Evolutionary conservation across 2,888 invertebrate genomes (phyloP).

Genomic region (Amblyjoppa proteus): DNA sequence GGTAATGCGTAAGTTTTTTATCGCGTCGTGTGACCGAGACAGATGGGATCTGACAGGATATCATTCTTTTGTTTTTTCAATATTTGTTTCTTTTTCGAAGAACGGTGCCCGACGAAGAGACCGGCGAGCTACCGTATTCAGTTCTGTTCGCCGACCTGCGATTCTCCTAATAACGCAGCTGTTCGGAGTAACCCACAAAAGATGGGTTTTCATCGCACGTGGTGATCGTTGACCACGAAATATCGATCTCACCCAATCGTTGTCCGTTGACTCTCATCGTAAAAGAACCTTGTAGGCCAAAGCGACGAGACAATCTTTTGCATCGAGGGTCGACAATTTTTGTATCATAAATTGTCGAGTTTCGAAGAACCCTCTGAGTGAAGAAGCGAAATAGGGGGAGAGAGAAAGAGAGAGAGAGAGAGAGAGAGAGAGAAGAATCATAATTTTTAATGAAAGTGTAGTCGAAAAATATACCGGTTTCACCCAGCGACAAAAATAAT

Average conservation of each 20-base stretch:
- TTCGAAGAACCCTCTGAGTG: constrained; percentile 55
- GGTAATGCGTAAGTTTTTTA: constrained; percentile 22
- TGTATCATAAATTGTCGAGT: constrained; percentile 39
- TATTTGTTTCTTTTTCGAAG: background rate
- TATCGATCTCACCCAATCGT: background rate
- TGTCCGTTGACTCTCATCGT: background rate
- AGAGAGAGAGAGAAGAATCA: constrained; percentile 61
- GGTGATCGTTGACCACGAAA: constrained; percentile 55
- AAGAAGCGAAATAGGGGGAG: constrained; percentile 5
- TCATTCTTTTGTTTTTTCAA: constrained; percentile 21
- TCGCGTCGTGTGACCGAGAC: constrained; percentile 42
- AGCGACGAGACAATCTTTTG: constrained; percentile 33
- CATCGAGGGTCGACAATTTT: constrained; percentile 19
- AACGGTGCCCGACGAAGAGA: background rate
- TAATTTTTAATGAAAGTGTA: constrained; percentile 80
- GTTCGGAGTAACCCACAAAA: constrained; percentile 72
- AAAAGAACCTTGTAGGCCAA: background rate
- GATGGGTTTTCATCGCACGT: constrained; percentile 69
- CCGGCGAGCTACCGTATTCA: constrained; percentile 1
- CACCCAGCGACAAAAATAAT: constrained; percentile 80
- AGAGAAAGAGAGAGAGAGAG: background rate
- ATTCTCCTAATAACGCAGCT: constrained; percentile 75
- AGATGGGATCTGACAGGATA: constrained; percentile 22
- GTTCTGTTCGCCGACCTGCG: constrained; percentile 9
- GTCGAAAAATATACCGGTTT: constrained; percentile 71